These are phyloP conservation scores for Pteropus alecto DNA, from an alignment of 2,113 vertebrate genomes.

Conservation along the genomic window DNA sequence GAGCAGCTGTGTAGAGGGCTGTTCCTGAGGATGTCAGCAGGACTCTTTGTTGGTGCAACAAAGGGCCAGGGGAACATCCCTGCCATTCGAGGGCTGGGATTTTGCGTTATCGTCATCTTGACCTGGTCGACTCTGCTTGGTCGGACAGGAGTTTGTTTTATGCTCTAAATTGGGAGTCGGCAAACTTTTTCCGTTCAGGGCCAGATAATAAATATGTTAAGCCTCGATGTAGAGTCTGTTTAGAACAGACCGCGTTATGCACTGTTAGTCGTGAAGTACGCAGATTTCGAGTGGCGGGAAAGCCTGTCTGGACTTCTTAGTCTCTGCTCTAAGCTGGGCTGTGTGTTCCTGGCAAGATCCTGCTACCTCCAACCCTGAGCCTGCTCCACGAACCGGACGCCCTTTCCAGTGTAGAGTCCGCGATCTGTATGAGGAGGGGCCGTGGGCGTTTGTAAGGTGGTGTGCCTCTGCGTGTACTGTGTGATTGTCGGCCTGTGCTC, in stretches of 20 bases:
- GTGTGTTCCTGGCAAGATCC: not conserved
- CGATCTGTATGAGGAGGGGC: not conserved
- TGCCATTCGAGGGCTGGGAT: not conserved
- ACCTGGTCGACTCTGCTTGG: no score
- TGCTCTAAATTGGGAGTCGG: not conserved
- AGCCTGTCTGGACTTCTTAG: not conserved
- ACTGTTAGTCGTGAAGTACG: not conserved
- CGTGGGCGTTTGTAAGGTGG: not conserved
- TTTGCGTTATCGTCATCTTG: rapidly evolving
- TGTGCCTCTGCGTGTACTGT: not conserved
- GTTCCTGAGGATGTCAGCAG: rapidly evolving
- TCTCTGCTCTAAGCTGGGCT: not conserved
- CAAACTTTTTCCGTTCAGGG: not conserved
- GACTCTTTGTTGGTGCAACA: no score
- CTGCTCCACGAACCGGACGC: not conserved
- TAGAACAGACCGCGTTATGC: not conserved
- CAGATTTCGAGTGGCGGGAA: not conserved
- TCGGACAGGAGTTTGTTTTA: not conserved
- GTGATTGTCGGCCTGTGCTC: not conserved
- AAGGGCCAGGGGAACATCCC: not conserved
- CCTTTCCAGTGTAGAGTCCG: not conserved
- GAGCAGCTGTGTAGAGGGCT: rapidly evolving
- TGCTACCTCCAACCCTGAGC: not conserved
- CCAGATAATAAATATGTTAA: not conserved
- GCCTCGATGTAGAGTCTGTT: not conserved